Base-by-base conservation (phyloP, 2,113 vertebrate genomes). In the Ciconia maguari region DNA sequence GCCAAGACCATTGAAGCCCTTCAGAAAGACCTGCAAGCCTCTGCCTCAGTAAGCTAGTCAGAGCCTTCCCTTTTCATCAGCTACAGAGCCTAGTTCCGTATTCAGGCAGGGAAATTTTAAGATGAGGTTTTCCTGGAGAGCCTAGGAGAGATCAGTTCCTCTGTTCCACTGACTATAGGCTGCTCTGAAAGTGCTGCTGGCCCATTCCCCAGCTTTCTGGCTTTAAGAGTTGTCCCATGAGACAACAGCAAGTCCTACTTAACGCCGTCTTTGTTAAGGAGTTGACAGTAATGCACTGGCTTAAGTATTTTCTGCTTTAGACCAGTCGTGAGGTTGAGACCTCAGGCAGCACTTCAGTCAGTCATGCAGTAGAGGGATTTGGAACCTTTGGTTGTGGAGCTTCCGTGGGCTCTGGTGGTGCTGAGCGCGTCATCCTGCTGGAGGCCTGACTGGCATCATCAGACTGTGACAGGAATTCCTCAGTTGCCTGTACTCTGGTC, bases 1-100 rank as follows among this genome's bases (percentile, higher is more conserved):
- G 94, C 68, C 41, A 98, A 91, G 62, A 98, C 96, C 95, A 98
- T 98, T n/a, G 98, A 98, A 65, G 78, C 95, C 5, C 98, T 99
- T 75, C 98, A 99, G 96, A 98, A 98, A 96, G 97, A 93, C 8
- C 82, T 94, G 20, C 96, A 98, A 87, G 98, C 97, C 74, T 97
- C 96, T 64, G 76, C 90, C 68, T 94, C 60, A 88, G 99, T 99
- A 97, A 99, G 99, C 98, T 57, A 68, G 8, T n/a, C 38, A 32
- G 38, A 69, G 52, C 65, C 29, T 74, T 74, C n/a, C 10, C 54
- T 83, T 54, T 80, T 62, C 4, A 4, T 49, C 32, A 76, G 15
- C 34, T 54, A 51, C n/a, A 44, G 16, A 62, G 32, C 41, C 36
- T 36, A 49, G 10, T 30, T 54, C 14, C 7, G 2, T 54, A 34